Conservation (phyloP, 2,113 vertebrate genomes). For the Spermophilus dauricus region DNA sequence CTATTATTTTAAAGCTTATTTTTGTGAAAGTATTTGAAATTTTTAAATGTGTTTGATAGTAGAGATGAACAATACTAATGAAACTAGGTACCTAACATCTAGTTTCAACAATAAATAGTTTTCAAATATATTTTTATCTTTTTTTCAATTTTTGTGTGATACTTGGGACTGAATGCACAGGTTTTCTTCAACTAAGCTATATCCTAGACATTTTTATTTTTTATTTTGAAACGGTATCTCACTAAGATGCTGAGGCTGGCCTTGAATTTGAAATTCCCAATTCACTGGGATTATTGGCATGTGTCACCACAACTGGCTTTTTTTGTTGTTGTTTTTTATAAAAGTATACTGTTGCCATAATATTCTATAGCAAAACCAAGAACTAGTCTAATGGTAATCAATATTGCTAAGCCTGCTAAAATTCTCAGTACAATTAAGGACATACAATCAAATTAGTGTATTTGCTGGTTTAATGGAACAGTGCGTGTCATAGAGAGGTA, state of each 20-base stretch:
- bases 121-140: too few species aligned
- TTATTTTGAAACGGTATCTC: too few species aligned
- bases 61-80: neutral
- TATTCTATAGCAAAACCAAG: constrained; percentile 8
- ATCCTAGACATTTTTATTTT: too few species aligned
- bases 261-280: too few species aligned
- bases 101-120: neutral
- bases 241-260: too few species aligned
- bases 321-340: neutral
- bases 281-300: too few species aligned
- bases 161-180: too few species aligned
- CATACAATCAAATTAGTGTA: neutral
- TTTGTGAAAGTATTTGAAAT: neutral
- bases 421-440: neutral
- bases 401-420: neutral
- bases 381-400: neutral
- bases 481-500: neutral
- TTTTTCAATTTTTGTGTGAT: too few species aligned
- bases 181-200: too few species aligned
- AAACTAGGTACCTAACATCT: neutral
- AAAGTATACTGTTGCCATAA: neutral
- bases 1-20: constrained; percentile 13
- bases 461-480: neutral
- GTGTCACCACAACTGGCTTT: too few species aligned
- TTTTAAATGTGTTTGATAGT: neutral